Conservation (phyloP, 2,888 invertebrate species). For the Thysanoteuthis rhombus region DNA sequence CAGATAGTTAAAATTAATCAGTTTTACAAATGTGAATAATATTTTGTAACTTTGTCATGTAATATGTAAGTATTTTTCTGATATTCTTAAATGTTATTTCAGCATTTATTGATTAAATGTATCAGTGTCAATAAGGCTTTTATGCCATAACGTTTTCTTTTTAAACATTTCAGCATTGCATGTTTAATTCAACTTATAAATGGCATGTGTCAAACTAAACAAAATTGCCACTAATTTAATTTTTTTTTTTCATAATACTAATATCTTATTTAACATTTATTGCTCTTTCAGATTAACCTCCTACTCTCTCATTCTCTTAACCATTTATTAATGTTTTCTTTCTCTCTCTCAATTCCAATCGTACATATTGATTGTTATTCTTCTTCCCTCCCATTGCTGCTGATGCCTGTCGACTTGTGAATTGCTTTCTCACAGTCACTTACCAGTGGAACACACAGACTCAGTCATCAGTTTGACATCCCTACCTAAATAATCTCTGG, state of each 20-base stretch:
- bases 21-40: not conserved
- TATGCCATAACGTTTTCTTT: no score
- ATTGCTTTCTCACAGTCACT: not conserved
- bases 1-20: no score
- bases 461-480: constrained; percentile 30
- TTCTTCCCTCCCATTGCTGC: not conserved
- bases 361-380: not conserved
- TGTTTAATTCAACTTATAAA: not conserved
- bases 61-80: not conserved
- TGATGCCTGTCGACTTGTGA: not conserved
- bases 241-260: not conserved
- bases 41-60: no score
- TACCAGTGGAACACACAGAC: constrained; percentile 31
- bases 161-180: not conserved
- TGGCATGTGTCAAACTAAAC: not conserved
- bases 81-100: no score
- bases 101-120: not conserved
- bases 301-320: not conserved
- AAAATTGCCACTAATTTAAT: not conserved
- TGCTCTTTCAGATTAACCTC: not conserved
- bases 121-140: not conserved
- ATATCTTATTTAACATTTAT: not conserved
- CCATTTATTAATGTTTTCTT: not conserved
- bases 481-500: constrained; percentile 21
- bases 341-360: not conserved